These are phyloP conservation scores for Halichondria panicea DNA, from an alignment of 37 sponge, comb jelly and placozoan genomes.

Conservation along the genomic window DNA sequence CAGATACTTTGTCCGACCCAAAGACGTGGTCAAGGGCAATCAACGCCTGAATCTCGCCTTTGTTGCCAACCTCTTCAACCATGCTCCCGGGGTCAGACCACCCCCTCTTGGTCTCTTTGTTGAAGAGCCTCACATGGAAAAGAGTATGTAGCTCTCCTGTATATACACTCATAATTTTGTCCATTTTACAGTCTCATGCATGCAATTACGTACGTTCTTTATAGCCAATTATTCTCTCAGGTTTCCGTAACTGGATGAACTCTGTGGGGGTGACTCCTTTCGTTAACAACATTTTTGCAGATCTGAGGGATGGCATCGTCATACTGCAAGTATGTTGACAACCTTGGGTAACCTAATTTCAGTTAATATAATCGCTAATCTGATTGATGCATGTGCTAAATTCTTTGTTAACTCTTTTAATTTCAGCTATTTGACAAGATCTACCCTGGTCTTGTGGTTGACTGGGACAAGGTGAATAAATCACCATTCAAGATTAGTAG, in stretches of 20 bases:
- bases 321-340: slow-evolving; percentile 91
- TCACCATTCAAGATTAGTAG: slow-evolving; percentile 75
- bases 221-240: slow-evolving; percentile 24
- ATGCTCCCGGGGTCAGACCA: slow-evolving; percentile 87
- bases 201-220: not conserved
- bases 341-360: not conserved
- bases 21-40: slow-evolving; percentile 94
- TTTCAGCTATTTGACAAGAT: slow-evolving; percentile 95
- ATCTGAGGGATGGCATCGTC: slow-evolving; percentile 89
- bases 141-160: slow-evolving; percentile 85
- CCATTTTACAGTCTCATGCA: not conserved
- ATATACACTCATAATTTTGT: no score
- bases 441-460: slow-evolving; percentile 89
- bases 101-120: slow-evolving; percentile 66
- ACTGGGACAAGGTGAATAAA: slow-evolving; percentile 87
- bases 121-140: slow-evolving; percentile 92
- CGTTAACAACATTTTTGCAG: slow-evolving; percentile 88
- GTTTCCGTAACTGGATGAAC: slow-evolving; percentile 99
- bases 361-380: no score
- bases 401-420: not conserved
- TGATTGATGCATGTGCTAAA: not conserved
- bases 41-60: slow-evolving; percentile 90
- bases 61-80: slow-evolving; percentile 98
- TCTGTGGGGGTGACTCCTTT: slow-evolving; percentile 91
- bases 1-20: slow-evolving; percentile 90